Base-by-base conservation (phyloP, 2,888 invertebrate species). In the Drosophila gaucha region DNA sequence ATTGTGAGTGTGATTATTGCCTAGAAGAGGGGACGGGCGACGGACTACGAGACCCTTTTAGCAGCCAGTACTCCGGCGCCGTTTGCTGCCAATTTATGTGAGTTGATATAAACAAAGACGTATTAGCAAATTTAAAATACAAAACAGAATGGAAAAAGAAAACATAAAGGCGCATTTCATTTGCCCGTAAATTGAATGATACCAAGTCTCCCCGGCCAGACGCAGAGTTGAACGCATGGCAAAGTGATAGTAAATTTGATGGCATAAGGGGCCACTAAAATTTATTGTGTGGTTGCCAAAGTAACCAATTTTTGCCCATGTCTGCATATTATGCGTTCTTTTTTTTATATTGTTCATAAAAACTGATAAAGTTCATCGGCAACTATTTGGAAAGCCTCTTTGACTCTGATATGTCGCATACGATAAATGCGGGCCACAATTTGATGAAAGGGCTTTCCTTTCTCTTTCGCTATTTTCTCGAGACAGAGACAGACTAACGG, bases 321-420 rank as follows among this genome's bases (percentile, higher is more conserved):
- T 62, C 46, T 57, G 54, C 57, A 50, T 41, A 28, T 51, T 52
- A 33, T 55, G 10, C 20, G 20, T 12, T n/a, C 31, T 43, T 39
- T 31, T 50, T 33, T 39, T 9, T 36, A 30, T 22, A 18, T 6
- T 28, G 35, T 18, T 26, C 67, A 86, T 75, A 60, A 84, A 76
- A 84, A 80, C 73, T 79, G 79, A 84, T 80, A 65, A 76, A 80
- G 87, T 80, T 80, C 80, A 80, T 74, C 69, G 77, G 84, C 70
- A 80, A 76, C 87, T 80, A 80, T 86, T 80, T 63, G 62, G 33
- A 70, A 69, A 69, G 69, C 65, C n/a, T n/a, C 63, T 68, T 62
- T 72, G 63, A 67, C 66, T 75, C 54, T 68, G 64, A 75, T 24
- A 41, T 80, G 63, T 64, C 54, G 58, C 60, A 68, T 62, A 36